Conservation (phyloP, 2,888 invertebrate species). For the Leucophenga maculata region DNA sequence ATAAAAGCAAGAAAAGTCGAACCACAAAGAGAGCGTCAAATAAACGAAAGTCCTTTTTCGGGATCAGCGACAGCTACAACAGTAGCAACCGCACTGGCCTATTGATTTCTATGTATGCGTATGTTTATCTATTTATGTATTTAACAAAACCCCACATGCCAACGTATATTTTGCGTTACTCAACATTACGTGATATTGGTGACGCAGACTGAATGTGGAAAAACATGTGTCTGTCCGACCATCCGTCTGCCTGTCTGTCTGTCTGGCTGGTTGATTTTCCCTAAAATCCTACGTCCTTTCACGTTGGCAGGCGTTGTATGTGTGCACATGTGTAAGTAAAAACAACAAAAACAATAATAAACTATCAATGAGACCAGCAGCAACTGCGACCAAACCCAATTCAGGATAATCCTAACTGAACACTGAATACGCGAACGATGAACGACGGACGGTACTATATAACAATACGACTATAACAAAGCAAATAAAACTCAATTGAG, state of each 20-base stretch:
- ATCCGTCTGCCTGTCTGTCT: too few species aligned
- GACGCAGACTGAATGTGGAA: too few species aligned
- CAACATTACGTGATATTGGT: too few species aligned
- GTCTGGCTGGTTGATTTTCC: neutral
- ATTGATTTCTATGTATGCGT: slow-evolving; percentile 9
- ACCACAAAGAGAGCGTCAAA: neutral
- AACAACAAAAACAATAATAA: slow-evolving; percentile 53
- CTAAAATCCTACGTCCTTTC: neutral
- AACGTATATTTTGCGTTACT: too few species aligned
- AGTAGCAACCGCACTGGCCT: slow-evolving; percentile 26
- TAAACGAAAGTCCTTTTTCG: neutral
- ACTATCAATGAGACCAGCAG: slow-evolving; percentile 51
- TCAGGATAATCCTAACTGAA: slow-evolving; percentile 2
- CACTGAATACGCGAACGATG: neutral
- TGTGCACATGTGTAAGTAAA: neutral
- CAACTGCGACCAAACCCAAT: slow-evolving; percentile 48
- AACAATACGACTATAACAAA: slow-evolving; percentile 37
- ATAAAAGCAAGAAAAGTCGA: slow-evolving; percentile 37
- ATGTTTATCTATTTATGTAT: slow-evolving; percentile 34
- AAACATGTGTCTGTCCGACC: slow-evolving; percentile 42
- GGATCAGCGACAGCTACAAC: neutral
- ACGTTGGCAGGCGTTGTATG: neutral
- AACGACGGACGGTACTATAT: neutral
- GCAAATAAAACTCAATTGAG: slow-evolving; percentile 65
- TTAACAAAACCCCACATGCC: slow-evolving; percentile 15